phyloP scores from a whole-genome alignment of 2,113 vertebrate genomes.

The Aegypius monachus region DNA sequence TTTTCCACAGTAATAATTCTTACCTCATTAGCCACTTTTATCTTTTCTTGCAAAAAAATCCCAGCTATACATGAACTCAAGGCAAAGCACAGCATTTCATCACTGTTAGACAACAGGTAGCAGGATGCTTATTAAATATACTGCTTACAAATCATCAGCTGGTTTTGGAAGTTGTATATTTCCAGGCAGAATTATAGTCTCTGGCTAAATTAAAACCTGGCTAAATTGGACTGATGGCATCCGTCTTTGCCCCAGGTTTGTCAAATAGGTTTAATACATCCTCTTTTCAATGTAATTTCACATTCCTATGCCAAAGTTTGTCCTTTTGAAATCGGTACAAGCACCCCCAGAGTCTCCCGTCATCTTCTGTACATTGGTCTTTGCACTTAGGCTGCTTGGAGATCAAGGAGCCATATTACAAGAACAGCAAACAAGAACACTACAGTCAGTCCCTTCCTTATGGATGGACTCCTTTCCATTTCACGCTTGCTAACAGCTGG shows the following conservation, averaged over 20 bases:
- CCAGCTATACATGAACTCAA: neutral
- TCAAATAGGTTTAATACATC: neutral
- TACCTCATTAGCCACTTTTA: neutral
- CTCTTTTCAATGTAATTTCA: neutral
- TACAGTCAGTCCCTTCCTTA: neutral
- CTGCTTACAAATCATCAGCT: neutral
- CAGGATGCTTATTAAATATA: slow-evolving; percentile 12
- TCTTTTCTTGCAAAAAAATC: neutral
- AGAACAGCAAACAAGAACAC: neutral
- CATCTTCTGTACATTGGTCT: neutral
- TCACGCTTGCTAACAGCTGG: neutral
- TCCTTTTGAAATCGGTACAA: neutral
- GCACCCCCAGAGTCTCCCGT: neutral
- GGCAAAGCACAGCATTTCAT: neutral
- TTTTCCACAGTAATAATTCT: neutral
- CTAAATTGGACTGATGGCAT: neutral
- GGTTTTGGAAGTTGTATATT: neutral
- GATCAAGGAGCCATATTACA: neutral
- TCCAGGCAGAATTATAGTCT: neutral
- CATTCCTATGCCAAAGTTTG: neutral
- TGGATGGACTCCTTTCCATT: neutral
- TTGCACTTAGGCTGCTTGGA: neutral
- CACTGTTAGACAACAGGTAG: slow-evolving; percentile 1
- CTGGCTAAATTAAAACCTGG: neutral
- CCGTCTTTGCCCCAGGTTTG: neutral